Conservation (phyloP, 23 tunicate species). For the Clavelina lepadiformis region DNA sequence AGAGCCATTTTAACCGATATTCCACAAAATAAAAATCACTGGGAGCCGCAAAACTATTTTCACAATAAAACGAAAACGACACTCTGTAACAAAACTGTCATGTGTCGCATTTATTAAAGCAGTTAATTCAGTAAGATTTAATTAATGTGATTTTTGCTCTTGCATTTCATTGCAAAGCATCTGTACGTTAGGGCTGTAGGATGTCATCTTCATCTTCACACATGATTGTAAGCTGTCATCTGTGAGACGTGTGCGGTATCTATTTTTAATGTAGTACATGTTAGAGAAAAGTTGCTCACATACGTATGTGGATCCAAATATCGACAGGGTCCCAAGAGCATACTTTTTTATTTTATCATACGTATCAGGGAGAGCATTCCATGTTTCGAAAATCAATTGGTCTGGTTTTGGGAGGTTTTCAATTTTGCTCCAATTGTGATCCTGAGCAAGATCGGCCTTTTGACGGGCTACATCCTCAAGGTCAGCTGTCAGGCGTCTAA, state of each 20-base stretch:
- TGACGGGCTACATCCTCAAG: constrained; percentile 26
- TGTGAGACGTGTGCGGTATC: constrained; percentile 25
- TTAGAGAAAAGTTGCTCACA: constrained; percentile 35
- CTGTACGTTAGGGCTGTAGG: constrained; percentile 32
- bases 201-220: constrained; percentile 26
- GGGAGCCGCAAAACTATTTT: no score
- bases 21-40: no score
- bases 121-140: constrained; percentile 11
- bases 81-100: no score
- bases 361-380: constrained; percentile 23
- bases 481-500: constrained; percentile 22
- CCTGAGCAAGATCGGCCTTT: constrained; percentile 32
- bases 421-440: constrained; percentile 26
- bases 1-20: no score
- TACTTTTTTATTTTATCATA: constrained; percentile 18
- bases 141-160: constrained; percentile 33
- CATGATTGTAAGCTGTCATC: constrained; percentile 26
- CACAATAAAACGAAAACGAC: no score
- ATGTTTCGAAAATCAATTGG: constrained; percentile 25
- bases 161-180: constrained; percentile 27
- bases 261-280: constrained; percentile 28
- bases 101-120: constrained; percentile 16
- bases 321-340: constrained; percentile 18
- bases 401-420: constrained; percentile 28
- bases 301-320: constrained; percentile 29